Evolutionary conservation across 2,888 invertebrate genomes (phyloP), one percentile per base, ranked within the genome.

Genomic region (Myopa tessellatipennis): DNA sequence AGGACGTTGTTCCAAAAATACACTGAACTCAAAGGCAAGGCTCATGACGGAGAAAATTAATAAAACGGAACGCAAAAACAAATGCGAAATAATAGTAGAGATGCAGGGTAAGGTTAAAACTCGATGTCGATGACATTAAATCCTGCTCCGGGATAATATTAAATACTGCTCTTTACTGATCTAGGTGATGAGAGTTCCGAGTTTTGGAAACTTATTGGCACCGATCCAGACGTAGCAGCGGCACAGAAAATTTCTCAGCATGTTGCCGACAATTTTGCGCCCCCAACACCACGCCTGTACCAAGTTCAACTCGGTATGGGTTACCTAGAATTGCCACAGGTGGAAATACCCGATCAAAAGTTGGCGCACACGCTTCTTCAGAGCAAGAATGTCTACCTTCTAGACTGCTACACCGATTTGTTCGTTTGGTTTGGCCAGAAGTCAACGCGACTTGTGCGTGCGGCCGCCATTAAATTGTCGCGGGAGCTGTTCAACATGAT

Each of bases 351-450:
- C 0, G 93, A 94, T 81, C 92, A 93, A 79, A 95, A 95, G 85
- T 91, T 98, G 7, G 92, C 92, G 0, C 94, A 96, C 83, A 93
- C 92, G 0, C 90, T 96, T 82, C 92, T 99, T 73, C 94, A 94
- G 84, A 96, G 97, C 79, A 94, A 96, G 86, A 95, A 96, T 90
- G 99, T 99, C 0, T 99, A 98, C 90, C 95, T 99, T 85, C 91
- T 99, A 76, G 99, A 99, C 90, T 98, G 97, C 86, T 95, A 94
- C 86, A 91, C 95, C 77, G 98, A 98, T 88, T 93, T 99, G 16
- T 99, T 97, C 89, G 97, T 98, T 4, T 98, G 98, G 98, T 97
- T 98, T 90, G 99, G 99, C 45, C 97, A 98, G 89, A 98, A 99
- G 87, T 99, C 99, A 0, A 98, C 98, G 0, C 92, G 98, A 65